A percentile compares a stretch with the other conserved stretches of the same genome.
phyloP scores from a whole-genome alignment of 1,140 invertebrate genomes.

The Vollenhovia emeryi region DNA sequence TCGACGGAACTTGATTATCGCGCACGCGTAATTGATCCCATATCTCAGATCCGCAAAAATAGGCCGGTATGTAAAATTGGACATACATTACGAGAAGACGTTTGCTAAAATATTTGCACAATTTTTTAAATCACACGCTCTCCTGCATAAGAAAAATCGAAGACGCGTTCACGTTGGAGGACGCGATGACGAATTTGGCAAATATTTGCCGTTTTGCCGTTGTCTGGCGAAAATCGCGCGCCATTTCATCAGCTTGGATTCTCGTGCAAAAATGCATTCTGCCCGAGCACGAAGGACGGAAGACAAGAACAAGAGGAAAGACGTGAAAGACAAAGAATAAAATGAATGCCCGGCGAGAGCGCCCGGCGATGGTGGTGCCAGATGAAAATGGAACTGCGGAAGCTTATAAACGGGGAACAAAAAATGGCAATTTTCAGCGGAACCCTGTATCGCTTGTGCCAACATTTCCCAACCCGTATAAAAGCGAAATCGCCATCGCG shows the following conservation, averaged over 20 bases:
- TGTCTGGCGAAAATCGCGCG: conserved; percentile 40
- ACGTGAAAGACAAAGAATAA: conserved; percentile 7
- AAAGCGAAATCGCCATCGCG: background rate
- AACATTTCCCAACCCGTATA: conserved; percentile 8
- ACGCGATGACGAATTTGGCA: conserved; percentile 19
- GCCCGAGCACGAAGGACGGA: background rate
- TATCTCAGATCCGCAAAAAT: background rate
- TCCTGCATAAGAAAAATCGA: background rate
- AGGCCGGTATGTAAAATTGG: background rate
- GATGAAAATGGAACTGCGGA: conserved; percentile 34
- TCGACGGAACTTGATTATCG: background rate
- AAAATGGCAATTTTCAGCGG: conserved; percentile 26
- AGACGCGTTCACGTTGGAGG: background rate
- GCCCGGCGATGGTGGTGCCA: background rate
- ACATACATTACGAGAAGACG: background rate
- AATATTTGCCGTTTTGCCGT: conserved; percentile 55
- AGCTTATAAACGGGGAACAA: conserved; percentile 3
- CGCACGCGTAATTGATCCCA: background rate
- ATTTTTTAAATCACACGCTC: background rate
- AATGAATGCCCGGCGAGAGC: conserved; percentile 23
- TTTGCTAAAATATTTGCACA: background rate
- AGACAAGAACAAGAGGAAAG: background rate
- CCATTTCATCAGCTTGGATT: background rate
- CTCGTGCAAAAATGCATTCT: conserved; percentile 18
- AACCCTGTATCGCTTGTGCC: background rate